These are phyloP conservation scores for Trichopria drosophilae DNA, from an alignment of 2,888 invertebrate genomes.

Conservation along the genomic window DNA sequence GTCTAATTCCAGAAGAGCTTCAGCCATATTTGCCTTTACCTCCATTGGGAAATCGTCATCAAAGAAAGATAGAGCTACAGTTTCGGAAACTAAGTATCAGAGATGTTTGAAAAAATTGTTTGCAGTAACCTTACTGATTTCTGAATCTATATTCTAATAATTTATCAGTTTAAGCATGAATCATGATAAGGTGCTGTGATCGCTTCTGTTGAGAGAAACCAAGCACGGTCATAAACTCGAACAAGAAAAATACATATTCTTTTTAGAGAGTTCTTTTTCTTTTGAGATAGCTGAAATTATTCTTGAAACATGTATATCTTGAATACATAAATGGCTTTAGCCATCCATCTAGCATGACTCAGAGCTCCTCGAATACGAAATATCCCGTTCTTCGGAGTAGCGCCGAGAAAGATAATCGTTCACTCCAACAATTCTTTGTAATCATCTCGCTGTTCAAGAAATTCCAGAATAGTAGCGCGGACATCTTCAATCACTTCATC, in stretches of 20 bases:
- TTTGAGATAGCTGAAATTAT: conserved; percentile 29
- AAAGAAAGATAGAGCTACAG: too few species aligned
- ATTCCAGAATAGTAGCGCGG: too few species aligned
- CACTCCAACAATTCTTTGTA: conserved; percentile 33
- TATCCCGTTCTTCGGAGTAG: conserved; percentile 15
- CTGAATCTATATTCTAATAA: conserved; percentile 19
- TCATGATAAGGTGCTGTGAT: conserved; percentile 31
- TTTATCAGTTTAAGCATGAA: conserved; percentile 25
- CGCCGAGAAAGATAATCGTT: conserved; percentile 32
- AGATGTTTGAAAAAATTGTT: conserved; percentile 26
- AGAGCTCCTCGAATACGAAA: conserved; percentile 30
- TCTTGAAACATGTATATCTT: conserved; percentile 39
- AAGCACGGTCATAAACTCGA: conserved; percentile 29
- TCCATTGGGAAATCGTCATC: too few species aligned
- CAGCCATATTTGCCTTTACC: too few species aligned
- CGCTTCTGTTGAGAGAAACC: conserved; percentile 28
- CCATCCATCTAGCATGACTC: conserved; percentile 34
- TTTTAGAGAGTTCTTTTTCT: conserved; percentile 24
- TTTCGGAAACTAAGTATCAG: conserved; percentile 29
- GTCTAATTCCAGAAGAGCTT: too few species aligned
- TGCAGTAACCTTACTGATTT: too few species aligned
- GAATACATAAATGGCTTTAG: conserved; percentile 35
- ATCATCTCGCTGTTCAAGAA: conserved; percentile 30
- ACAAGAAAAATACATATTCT: conserved; percentile 34
- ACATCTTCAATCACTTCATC: too few species aligned